These are phyloP conservation scores for Diploscapter pachys DNA, from an alignment of 1,140 invertebrate species.

Conservation along the genomic window DNA sequence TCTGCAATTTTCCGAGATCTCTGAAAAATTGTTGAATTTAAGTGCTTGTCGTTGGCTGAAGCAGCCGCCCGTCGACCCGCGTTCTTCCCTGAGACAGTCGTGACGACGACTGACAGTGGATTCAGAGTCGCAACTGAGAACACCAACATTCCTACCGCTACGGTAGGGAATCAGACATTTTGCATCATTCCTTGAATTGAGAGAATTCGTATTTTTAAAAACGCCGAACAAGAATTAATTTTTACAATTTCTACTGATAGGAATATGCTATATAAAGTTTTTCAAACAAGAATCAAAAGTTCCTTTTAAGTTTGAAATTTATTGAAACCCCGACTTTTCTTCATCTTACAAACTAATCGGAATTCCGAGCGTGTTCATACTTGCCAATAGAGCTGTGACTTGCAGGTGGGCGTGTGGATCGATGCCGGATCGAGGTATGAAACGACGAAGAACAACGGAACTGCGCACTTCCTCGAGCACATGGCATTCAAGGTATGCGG, in stretches of 20 bases:
- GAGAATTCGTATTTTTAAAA: not conserved
- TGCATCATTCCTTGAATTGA: not conserved
- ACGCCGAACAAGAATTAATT: too few relatives aligned
- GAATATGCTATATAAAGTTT: not conserved
- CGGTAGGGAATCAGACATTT: conserved; percentile 69
- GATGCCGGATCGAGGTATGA: conserved; percentile 97
- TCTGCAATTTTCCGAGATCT: not conserved
- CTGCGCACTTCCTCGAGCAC: conserved; percentile 99
- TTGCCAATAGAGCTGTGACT: conserved; percentile 31
- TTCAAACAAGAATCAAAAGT: not conserved
- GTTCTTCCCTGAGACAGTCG: conserved; percentile 75
- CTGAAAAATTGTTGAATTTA: not conserved
- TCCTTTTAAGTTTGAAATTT: not conserved
- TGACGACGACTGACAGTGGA: conserved; percentile 81
- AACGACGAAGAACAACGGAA: conserved; percentile 88
- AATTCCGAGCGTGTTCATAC: not conserved
- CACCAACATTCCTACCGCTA: conserved; percentile 87
- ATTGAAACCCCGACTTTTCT: conserved; percentile 5
- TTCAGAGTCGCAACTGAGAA: conserved; percentile 92
- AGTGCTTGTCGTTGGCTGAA: not conserved
- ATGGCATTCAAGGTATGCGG: conserved; percentile 90
- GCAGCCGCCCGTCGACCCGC: not conserved
- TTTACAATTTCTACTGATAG: not conserved
- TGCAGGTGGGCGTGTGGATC: conserved; percentile 88
- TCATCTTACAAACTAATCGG: conserved; percentile 4